phyloP scores from a whole-genome alignment of 2,888 invertebrate genomes.

The Ochropleura leucogaster region DNA sequence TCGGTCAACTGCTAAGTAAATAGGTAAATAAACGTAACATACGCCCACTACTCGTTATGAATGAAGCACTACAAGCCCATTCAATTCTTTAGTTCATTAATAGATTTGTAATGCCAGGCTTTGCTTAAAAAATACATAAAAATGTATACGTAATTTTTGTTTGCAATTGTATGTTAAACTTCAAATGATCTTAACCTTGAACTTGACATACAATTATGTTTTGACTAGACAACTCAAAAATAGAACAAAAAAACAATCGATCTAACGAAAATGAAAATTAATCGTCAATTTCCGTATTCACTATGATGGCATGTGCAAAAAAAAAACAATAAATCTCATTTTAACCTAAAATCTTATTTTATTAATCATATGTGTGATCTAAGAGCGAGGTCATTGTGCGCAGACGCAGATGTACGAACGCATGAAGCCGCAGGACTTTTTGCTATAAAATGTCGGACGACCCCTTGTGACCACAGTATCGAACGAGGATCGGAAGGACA shows the following conservation, averaged over 20 bases:
- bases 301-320: constrained; percentile 13
- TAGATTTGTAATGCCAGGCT: constrained; percentile 17
- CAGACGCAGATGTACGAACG: constrained; percentile 77
- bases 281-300: constrained; percentile 17
- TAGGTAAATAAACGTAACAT: constrained; percentile 54
- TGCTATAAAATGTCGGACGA: constrained; percentile 85
- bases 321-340: constrained; percentile 43
- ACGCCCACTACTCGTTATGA: constrained; percentile 60
- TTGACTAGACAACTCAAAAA: background rate
- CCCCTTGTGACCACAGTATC: constrained; percentile 83
- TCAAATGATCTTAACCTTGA: constrained; percentile 12
- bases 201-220: constrained; percentile 6
- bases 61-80: constrained; percentile 53
- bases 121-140: background rate
- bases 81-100: constrained; percentile 40
- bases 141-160: background rate
- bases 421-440: constrained; percentile 83
- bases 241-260: background rate
- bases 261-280: constrained; percentile 9
- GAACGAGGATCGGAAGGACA: constrained; percentile 85
- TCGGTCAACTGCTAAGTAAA: constrained; percentile 53
- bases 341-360: constrained; percentile 64
- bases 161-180: background rate
- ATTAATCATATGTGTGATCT: constrained; percentile 71
- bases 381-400: constrained; percentile 85